Evolutionary conservation across 2,797 vertebrate genomes (phyloP).

Genomic region (Pseudopleuronectes americanus): DNA sequence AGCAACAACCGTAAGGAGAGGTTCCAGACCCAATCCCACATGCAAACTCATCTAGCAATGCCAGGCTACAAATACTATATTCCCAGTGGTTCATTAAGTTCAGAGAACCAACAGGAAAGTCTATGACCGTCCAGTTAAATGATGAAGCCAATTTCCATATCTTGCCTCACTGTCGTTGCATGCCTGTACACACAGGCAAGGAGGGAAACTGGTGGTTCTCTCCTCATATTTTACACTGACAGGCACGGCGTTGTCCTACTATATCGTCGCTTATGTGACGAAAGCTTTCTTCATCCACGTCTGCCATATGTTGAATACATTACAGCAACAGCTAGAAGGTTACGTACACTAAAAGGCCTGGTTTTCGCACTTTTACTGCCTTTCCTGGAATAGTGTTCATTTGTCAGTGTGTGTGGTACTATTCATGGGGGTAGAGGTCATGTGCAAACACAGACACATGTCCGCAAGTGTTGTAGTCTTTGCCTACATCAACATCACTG

Average conservation of each 20-base stretch:
- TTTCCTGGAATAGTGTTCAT: slow-evolving; percentile 73
- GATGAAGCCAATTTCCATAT: background rate
- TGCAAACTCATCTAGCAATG: too few species aligned
- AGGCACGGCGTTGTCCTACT: slow-evolving; percentile 38
- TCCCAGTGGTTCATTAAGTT: too few species aligned
- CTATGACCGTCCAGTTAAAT: too few species aligned
- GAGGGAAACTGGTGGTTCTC: slow-evolving; percentile 49
- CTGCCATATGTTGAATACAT: slow-evolving; percentile 76
- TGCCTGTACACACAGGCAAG: slow-evolving; percentile 45
- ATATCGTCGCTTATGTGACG: slow-evolving; percentile 56
- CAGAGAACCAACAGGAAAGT: too few species aligned
- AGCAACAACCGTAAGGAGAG: too few species aligned
- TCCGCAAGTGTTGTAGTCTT: slow-evolving; percentile 55
- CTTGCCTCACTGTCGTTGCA: background rate
- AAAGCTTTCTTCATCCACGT: slow-evolving; percentile 71
- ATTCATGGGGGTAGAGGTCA: slow-evolving; percentile 56
- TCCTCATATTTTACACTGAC: slow-evolving; percentile 66
- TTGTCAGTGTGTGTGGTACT: slow-evolving; percentile 62
- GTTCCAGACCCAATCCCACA: too few species aligned
- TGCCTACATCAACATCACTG: slow-evolving; percentile 68
- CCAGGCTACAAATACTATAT: too few species aligned
- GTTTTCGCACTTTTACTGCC: slow-evolving; percentile 74
- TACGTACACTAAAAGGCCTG: slow-evolving; percentile 71
- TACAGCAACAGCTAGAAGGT: slow-evolving; percentile 70
- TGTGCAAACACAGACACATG: slow-evolving; percentile 60